A percentile compares a stretch with the other conserved stretches of the same genome.
These are phyloP conservation scores for Pseudotriccus pelzelni DNA, from an alignment of 2,797 vertebrate species.

Conservation along the genomic window DNA sequence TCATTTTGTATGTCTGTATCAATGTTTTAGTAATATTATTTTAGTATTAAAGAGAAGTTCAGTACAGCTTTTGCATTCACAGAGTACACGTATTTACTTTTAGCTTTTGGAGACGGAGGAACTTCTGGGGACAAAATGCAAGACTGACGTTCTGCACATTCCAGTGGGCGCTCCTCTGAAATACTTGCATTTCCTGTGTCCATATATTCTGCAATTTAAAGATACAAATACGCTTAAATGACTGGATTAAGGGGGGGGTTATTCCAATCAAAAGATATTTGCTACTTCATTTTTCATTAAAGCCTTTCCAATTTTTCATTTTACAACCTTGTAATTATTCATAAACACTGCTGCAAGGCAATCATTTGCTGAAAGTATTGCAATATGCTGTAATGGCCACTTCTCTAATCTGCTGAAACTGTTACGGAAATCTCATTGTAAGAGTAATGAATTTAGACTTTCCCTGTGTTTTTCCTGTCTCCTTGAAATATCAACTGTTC, in stretches of 20 bases:
- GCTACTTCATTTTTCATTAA: not conserved
- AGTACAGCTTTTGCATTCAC: conserved; percentile 7
- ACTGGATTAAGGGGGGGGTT: not conserved
- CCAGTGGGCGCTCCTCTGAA: conserved; percentile 82
- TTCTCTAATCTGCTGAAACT: not conserved
- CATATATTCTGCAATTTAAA: conserved; percentile 84
- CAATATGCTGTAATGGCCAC: not conserved
- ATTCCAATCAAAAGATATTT: not conserved
- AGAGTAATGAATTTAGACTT: not conserved
- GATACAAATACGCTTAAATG: conserved; percentile 19
- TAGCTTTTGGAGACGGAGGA: conserved; percentile 88
- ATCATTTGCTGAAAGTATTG: not conserved
- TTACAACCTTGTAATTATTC: not conserved
- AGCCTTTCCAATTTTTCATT: not conserved
- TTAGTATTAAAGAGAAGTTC: not conserved
- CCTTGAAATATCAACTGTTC: not conserved
- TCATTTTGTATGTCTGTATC: not conserved
- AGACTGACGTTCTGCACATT: conserved; percentile 83
- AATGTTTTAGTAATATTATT: not conserved
- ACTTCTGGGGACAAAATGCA: conserved; percentile 83
- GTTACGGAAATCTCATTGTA: not conserved
- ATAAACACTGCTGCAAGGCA: not conserved
- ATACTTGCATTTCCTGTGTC: conserved; percentile 82
- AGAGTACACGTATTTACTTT: conserved; percentile 82
- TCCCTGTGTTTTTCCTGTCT: not conserved